Evolutionary conservation across 2,888 invertebrate species (phyloP), one percentile per base, ranked within the genome.

Genomic region (Xestoiulus laeticollis): DNA sequence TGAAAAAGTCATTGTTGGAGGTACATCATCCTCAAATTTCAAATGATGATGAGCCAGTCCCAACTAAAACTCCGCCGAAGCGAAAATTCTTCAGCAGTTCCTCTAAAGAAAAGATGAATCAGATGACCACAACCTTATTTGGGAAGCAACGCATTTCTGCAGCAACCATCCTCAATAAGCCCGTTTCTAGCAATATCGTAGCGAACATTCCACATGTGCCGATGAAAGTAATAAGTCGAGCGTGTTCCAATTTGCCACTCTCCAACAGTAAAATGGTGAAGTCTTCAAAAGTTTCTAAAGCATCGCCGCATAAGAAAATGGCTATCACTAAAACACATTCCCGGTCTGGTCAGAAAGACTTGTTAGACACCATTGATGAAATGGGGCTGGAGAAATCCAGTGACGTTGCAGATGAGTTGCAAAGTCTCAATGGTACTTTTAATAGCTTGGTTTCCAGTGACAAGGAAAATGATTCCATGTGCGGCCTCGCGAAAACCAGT

Each of bases 101-200:
- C 2, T 26, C 78, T 4, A 30, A 78, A 78, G 30, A 78, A 30
- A 78, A 78, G 30, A 14, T 10, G 12, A 26, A 4, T 12, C 30
- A 30, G 30, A 78, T 78, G 78, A 78, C 78, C 30, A 78, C 78
- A 30, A 78, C 78, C 10, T 78, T 78, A 78, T 78, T 78, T 78
- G 78, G 78, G 30, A 78, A 78, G 30, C 78, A 78, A 30, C 78
- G 78, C 10, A 78, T 78, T 26, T 78, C 14, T 2, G 78, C 78
- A 14, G 78, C 78, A 1, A 38, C 1, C 38, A 1, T 38, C 38
- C 38, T 38, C 8, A 38, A 38, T 38, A 1, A 4, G 26, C 26
- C 22, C 2, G 78, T 16, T 78, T 30, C 30, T 1, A 14, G 78
- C 0, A 78, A 78, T 30, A 4, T 8, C 14, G 26, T 14, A 8